Evolutionary conservation across 2,113 vertebrate genomes (phyloP), one percentile per base, ranked within the genome.

Genomic region (Rhinolophus sinicus): DNA sequence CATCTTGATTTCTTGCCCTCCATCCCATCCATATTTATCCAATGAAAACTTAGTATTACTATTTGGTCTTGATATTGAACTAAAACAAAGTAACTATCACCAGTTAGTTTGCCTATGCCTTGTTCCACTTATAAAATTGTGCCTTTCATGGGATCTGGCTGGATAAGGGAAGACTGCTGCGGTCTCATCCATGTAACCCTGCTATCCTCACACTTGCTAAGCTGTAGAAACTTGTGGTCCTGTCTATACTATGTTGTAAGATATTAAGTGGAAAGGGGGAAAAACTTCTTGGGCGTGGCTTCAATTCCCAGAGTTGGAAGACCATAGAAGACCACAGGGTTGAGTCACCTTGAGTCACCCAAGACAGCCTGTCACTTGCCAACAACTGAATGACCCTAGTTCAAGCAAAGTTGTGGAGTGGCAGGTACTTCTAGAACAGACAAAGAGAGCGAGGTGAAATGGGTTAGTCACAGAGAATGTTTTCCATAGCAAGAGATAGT

Each of bases 51-150:
- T 38, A 26, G 5, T 56, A 19, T 77, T 18, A 64, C 14, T 26
- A 56, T 40, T 76, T 92, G 73, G 64, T 18, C 69, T 96, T 92
- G 6, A 88, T 75, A 70, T 3, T 24, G 30, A 73, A 67, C 30
- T 69, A 88, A 93, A 86, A 88, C 35, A 80, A 86, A 26, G 4
- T 76, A 73, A 91, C 64, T 72, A 69, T 38, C 18, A 85, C 81
- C 26, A 50, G 8, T 11, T 82, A 14, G 19, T 69, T 81, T 73
- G 50, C 72, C 62, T 80, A 84, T 54, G 24, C 26, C 65, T 95
- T 33, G 33, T 73, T 64, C n/a, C 22, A 24, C 72, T 69, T 52
- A 33, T 19, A 77, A 83, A 72, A 90, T 52, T 73, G 9, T n/a
- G 16, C 72, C n/a, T 90, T 87, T 88, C 54, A 60, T 58, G 44